Conservation (phyloP, 2,888 invertebrate genomes). For the Allygus modestus region DNA sequence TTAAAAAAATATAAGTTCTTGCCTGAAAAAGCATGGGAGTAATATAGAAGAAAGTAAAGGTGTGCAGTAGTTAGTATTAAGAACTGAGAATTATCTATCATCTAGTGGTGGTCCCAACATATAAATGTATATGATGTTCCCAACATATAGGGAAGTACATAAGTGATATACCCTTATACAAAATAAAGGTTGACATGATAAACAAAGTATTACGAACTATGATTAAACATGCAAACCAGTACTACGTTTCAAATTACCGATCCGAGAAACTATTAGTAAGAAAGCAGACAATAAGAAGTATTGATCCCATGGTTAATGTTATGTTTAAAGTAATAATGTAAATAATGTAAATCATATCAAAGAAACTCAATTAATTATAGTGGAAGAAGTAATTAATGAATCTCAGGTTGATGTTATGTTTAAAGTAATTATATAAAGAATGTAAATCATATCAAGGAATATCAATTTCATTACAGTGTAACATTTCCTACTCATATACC, state of each 20-base stretch:
- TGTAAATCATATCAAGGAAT: too few relatives aligned
- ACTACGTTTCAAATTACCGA: neutral
- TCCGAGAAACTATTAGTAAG: neutral
- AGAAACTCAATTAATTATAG: too few relatives aligned
- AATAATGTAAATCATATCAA: too few relatives aligned
- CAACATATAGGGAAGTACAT: too few relatives aligned
- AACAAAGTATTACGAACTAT: neutral
- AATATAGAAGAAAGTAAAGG: too few relatives aligned
- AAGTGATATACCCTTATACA: neutral
- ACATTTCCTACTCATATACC: too few relatives aligned
- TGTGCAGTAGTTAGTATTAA: too few relatives aligned
- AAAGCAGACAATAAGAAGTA: neutral
- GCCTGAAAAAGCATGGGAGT: too few relatives aligned
- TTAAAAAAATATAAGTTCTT: too few relatives aligned
- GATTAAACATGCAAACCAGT: neutral
- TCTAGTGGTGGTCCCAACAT: slow-evolving; percentile 25
- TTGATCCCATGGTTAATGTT: neutral
- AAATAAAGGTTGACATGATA: neutral
- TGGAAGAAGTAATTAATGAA: neutral
- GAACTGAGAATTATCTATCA: too few relatives aligned
- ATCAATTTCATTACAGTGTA: too few relatives aligned
- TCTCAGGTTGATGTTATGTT: neutral
- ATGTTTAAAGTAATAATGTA: neutral
- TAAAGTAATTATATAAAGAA: too few relatives aligned
- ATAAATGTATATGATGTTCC: neutral